These are phyloP conservation scores for Subanguina moxae DNA, from an alignment of 1,140 invertebrate genomes.

Conservation along the genomic window DNA sequence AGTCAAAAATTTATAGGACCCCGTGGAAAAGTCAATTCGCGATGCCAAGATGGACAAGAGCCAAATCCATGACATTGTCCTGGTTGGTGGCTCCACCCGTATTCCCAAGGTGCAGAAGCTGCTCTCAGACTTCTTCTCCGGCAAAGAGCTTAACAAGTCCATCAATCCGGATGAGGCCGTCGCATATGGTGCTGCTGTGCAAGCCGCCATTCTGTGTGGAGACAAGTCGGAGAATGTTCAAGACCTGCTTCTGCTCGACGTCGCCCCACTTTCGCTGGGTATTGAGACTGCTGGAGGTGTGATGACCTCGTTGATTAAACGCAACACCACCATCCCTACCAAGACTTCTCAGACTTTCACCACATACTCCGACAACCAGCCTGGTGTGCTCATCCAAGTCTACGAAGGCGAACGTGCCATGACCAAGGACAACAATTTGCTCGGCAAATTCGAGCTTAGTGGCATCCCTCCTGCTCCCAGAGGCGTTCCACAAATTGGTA, in stretches of 20 bases:
- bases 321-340: conserved; percentile 66
- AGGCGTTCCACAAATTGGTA: conserved; percentile 60
- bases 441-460: conserved; percentile 63
- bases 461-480: conserved; percentile 68
- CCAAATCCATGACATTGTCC: conserved; percentile 85
- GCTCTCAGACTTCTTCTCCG: conserved; percentile 73
- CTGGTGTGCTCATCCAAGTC: conserved; percentile 41
- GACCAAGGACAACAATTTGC: conserved; percentile 37
- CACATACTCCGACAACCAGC: conserved; percentile 45
- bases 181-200: conserved; percentile 69
- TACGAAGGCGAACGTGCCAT: conserved; percentile 46
- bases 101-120: conserved; percentile 92
- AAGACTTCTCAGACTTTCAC: conserved; percentile 49
- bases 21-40: conserved; percentile 80
- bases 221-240: conserved; percentile 89
- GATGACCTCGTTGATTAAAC: conserved; percentile 89
- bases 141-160: conserved; percentile 91
- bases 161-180: conserved; percentile 62
- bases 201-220: conserved; percentile 78
- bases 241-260: conserved; percentile 86
- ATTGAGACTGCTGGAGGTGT: conserved; percentile 95
- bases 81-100: conserved; percentile 93
- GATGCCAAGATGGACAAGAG: conserved; percentile 87
- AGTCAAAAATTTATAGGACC: conserved; percentile 62
- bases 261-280: conserved; percentile 87